phyloP scores from a whole-genome alignment of 2,797 vertebrate genomes.

The Tachyglossus aculeatus region DNA sequence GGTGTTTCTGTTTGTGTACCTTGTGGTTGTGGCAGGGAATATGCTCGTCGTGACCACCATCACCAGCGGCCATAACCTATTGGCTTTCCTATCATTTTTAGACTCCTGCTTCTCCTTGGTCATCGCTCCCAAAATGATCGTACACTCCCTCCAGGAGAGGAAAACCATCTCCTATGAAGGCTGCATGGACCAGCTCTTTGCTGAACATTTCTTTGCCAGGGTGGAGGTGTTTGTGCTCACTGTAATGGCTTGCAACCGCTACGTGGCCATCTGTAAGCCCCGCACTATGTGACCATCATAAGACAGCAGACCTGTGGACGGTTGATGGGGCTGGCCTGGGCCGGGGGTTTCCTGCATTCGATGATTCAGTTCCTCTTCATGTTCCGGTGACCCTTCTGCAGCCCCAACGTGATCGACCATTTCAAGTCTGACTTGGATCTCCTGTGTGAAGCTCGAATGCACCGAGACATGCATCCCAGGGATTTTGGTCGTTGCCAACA shows the following conservation, averaged over 20 bases:
- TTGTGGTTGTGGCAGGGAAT: too few relatives aligned
- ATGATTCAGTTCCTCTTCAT: conserved; percentile 1
- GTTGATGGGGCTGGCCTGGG: conserved; percentile 18
- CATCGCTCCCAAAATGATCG: conserved; percentile 35
- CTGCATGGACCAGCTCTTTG: conserved; percentile 36
- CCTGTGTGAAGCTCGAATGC: conserved; percentile 38
- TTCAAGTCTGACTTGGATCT: conserved; percentile 48
- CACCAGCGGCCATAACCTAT: too few relatives aligned
- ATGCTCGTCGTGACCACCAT: too few relatives aligned
- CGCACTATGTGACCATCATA: too few relatives aligned
- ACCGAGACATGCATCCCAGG: not conserved
- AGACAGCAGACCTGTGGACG: too few relatives aligned
- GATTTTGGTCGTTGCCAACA: conserved; percentile 15
- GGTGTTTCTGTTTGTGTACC: too few relatives aligned
- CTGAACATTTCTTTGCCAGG: conserved; percentile 34
- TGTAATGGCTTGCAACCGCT: conserved; percentile 19
- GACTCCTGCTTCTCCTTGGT: conserved; percentile 36
- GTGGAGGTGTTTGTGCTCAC: not conserved
- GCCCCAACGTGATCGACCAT: conserved; percentile 27
- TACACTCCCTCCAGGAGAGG: conserved; percentile 10
- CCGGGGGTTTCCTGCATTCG: conserved; percentile 18
- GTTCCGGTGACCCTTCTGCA: conserved; percentile 24
- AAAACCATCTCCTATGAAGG: conserved; percentile 22
- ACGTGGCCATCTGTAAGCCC: too few relatives aligned
- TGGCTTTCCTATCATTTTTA: too few relatives aligned